Base-by-base conservation (phyloP, 92 coral and sea anemone species). In the Parazoanthus atlanticus region DNA sequence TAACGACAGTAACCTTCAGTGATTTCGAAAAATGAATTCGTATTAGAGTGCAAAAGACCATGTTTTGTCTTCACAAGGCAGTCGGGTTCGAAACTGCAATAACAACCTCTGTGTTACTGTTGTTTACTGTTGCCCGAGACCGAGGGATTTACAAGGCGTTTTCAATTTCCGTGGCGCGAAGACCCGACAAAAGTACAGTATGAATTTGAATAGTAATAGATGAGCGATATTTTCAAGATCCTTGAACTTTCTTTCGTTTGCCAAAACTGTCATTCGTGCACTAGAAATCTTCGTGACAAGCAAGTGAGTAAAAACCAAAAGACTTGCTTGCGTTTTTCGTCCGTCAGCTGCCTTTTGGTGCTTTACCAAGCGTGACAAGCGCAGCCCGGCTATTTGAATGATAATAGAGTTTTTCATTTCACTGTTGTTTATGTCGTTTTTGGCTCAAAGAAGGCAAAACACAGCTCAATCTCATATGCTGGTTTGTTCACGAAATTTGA, bases 301-400 rank as follows among this genome's bases (percentile, higher is more conserved):
- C 38, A 28, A 40, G 65, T 29, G 13, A 71, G 65, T 31, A 52
- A 36, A 52, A 19, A 12, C 52, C 15, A 79, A 21, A 84, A 29
- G 25, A 9, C 40, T 19, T 75, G 52, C 78, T 61, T 61, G 28
- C 26, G 69, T 61, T 61, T 61, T 61, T 61, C 25, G 43, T 54
- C 47, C 54, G 32, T 33, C 81, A 78, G 64, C 33, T 26, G 82
- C 66, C 17, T 78, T 47, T 65, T 6, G 31, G 56, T 70, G 78
- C 21, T 84, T 84, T 84, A 72, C 78, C 78, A 84, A 84, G 87
- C 87, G 87, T 84, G 87, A 84, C 87, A 54, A 36, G 54, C 75
- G 52, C 26, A 78, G 32, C 47, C 36, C 21, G 11, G 5, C 21
- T 13, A 82, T 82, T 82, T 28, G 40, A 84, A 41, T 69, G 46